phyloP scores from a whole-genome alignment of 1,140 invertebrate genomes.

The Palaemon carinicauda region DNA sequence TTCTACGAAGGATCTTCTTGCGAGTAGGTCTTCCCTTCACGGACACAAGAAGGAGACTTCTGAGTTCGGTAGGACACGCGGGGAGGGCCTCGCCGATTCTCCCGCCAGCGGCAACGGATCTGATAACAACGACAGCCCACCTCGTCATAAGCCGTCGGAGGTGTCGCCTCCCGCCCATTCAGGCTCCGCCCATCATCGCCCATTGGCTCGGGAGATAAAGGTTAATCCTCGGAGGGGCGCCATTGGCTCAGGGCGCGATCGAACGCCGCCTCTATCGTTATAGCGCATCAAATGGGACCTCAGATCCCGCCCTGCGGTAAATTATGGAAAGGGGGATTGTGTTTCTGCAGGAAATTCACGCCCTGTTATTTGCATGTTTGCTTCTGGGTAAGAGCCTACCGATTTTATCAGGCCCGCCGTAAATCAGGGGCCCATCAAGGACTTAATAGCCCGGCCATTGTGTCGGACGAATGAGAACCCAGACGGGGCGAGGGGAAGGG shows the following conservation, averaged over 20 bases:
- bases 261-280: constrained; percentile 47
- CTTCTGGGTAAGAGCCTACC: constrained; percentile 4
- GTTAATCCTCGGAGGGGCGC: not conserved
- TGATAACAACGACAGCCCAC: constrained; percentile 28
- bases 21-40: not conserved
- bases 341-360: constrained; percentile 51
- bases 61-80: no score
- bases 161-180: constrained; percentile 23
- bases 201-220: constrained; percentile 17
- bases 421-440: not conserved
- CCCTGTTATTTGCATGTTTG: constrained; percentile 46
- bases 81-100: not conserved
- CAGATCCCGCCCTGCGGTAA: constrained; percentile 22
- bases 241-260: not conserved
- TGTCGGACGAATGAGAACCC: not conserved
- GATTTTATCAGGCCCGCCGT: constrained; percentile 11
- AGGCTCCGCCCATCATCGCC: not conserved
- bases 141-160: constrained; percentile 43
- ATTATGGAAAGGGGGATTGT: constrained; percentile 48
- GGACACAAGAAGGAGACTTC: no score
- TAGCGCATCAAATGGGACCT: constrained; percentile 43
- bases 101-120: constrained; percentile 47
- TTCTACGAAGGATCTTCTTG: not conserved
- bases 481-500: no score
- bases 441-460: not conserved